Evolutionary conservation across 2,113 vertebrate genomes (phyloP), one percentile per base, ranked within the genome.

Genomic region (Tupaia chinensis): DNA sequence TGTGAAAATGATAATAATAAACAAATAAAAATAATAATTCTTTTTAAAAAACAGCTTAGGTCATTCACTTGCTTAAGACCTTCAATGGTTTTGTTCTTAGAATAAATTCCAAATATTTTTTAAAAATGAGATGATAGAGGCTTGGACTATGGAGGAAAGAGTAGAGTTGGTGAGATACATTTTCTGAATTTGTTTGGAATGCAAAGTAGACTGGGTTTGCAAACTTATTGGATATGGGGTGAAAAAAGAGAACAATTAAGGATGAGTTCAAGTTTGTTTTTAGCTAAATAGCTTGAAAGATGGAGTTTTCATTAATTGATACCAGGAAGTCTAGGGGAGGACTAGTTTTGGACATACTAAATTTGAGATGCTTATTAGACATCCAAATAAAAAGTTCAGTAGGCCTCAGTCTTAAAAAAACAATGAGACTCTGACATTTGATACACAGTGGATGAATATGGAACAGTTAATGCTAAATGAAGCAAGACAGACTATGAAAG

Each of bases 131-230:
- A 25, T 54, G 25, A 29, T 77, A 9, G 60, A 84, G 27, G 10
- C 19, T 83, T 73, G 16, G 34, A 77, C 32, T 53, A 63, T 56
- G 19, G 3, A n/a, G 22, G 44, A 89, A 82, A 86, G 1, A 80
- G 12, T 73, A 82, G 20, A 80, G 1, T 29, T 72, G 9, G 27
- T 79, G 58, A 85, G 11, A 79, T 81, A n/a, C n/a, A 84, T 10
- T n/a, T 68, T 56, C 22, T 85, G 74, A 54, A 92, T 69, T 19
- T 81, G 76, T 72, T 97, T 78, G 77, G 22, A 93, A 85, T 22
- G 29, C 23, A 92, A 81, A 76, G n/a, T 56, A 74, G 32, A 25
- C 34, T 74, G n/a, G 5, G 3, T 79, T 80, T 69, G 2, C 29
- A 76, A 53, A 79, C 17, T 60, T 83, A 13, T 1, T 87, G 27